Percentiles rank a stretch among this genome's conserved stretches.
Conservation (phyloP, 2,797 vertebrate species). For the Chromis chromis region DNA sequence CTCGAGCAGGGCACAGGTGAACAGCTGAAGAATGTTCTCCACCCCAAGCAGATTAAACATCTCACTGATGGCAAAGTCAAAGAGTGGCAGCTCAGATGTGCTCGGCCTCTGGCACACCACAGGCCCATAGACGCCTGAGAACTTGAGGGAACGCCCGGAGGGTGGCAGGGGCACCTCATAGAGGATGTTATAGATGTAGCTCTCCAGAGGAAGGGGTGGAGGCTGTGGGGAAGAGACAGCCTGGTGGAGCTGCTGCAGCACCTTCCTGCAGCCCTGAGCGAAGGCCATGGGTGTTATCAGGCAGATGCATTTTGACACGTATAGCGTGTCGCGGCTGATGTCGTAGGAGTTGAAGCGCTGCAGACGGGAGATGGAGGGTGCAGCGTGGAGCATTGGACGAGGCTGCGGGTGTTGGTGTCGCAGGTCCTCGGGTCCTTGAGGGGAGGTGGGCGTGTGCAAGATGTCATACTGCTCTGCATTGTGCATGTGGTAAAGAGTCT, state of each 20-base stretch:
- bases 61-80: constrained; percentile 94
- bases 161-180: constrained; percentile 98
- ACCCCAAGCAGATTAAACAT: constrained; percentile 95
- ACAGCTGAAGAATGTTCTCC: constrained; percentile 97
- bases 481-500: constrained; percentile 99
- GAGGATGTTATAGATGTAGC: constrained; percentile 98
- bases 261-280: constrained; percentile 93
- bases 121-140: constrained; percentile 95
- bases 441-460: constrained; percentile 86
- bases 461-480: constrained; percentile 97
- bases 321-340: constrained; percentile 97
- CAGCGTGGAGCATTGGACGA: constrained; percentile 84
- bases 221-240: constrained; percentile 95
- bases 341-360: constrained; percentile 99
- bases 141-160: constrained; percentile 94
- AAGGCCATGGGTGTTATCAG: constrained; percentile 98
- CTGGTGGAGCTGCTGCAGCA: constrained; percentile 93
- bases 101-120: constrained; percentile 97
- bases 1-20: constrained; percentile 97
- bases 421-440: constrained; percentile 81
- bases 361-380: constrained; percentile 91
- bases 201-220: constrained; percentile 96
- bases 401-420: constrained; percentile 84
- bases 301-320: constrained; percentile 98
- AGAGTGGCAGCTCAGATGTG: constrained; percentile 93